Evolutionary conservation across 2,888 invertebrate genomes (phyloP), one percentile per base, ranked within the genome.

Genomic region (Trissolcus japonicus): DNA sequence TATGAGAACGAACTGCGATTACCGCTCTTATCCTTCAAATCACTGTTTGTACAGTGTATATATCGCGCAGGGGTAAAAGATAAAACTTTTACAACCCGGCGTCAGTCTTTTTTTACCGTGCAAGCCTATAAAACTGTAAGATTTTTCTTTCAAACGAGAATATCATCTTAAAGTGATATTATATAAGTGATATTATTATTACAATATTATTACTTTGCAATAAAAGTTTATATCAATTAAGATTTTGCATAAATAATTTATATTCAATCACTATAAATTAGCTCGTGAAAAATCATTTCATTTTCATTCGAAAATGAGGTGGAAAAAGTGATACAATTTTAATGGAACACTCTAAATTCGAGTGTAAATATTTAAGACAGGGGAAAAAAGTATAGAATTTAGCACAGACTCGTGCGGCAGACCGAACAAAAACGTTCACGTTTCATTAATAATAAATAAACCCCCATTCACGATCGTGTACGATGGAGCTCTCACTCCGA

Each of bases 21-120:
- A 71, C 71, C 66, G 62, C 65, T 66, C 60, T 71, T 66, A 76
- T 76, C 76, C 69, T 57, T 56, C 61, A 76, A 76, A 76, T 71
- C 67, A 67, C 76, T 76, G 51, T 69, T 69, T 76, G 68, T 66
- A 60, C 65, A 55, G 55, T 59, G 62, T 74, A 74, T 74, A 67
- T 59, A 25, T 51, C 35, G 29, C 48, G 67, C 11, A 35, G 11
- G 35, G 35, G 7, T 35, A 35, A 14, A 50, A 25, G 63, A 75
- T 68, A 63, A 67, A 75, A 75, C 62, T 68, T 68, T 67, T 59
- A 68, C 51, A 67, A 43, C 61, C 57, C 56, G 11, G 29, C 40
- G 51, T 35, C 35, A 35, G 11, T 35, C 35, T 35, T 35, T 11
- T 35, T 35, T 7, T 35, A 1, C 6, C 35, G 35, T 11, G 35